Evolutionary conservation across 2,888 invertebrate genomes (phyloP).

Genomic region (Tachina grossa): DNA sequence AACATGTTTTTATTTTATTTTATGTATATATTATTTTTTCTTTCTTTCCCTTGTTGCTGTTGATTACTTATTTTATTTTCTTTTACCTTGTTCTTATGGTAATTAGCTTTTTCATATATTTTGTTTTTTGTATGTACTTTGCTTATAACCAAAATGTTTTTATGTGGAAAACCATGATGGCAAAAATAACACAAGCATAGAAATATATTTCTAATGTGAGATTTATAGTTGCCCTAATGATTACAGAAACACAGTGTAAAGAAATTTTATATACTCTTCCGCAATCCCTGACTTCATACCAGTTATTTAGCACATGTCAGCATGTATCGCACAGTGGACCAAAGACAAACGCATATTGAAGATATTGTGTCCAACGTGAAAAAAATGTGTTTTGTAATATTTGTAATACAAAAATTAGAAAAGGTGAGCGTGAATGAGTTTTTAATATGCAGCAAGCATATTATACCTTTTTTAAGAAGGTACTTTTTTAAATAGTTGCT

Average conservation of each 20-base stretch:
- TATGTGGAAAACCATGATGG: background rate
- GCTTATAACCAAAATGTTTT: background rate
- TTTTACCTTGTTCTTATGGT: constrained; percentile 16
- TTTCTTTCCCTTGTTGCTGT: constrained; percentile 6
- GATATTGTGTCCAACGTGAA: too few relatives aligned
- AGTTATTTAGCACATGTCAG: too few relatives aligned
- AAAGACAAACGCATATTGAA: too few relatives aligned
- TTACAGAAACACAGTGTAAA: background rate
- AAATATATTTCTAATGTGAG: background rate
- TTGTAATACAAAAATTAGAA: too few relatives aligned
- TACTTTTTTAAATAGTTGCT: too few relatives aligned
- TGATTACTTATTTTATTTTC: background rate
- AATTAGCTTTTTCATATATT: constrained; percentile 49
- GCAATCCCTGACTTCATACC: background rate
- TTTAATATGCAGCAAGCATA: too few relatives aligned
- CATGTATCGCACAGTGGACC: too few relatives aligned
- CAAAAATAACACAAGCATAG: background rate
- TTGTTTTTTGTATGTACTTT: background rate
- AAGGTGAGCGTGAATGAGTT: too few relatives aligned
- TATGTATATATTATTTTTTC: background rate
- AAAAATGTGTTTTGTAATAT: too few relatives aligned
- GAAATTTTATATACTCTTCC: background rate
- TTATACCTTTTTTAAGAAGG: too few relatives aligned
- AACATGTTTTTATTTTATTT: constrained; percentile 21
- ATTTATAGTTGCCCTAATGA: too few relatives aligned